Percentiles rank a stretch among this genome's conserved stretches.
phyloP scores from a whole-genome alignment of 2,888 invertebrate genomes.

The Caenorhabditis japonica region DNA sequence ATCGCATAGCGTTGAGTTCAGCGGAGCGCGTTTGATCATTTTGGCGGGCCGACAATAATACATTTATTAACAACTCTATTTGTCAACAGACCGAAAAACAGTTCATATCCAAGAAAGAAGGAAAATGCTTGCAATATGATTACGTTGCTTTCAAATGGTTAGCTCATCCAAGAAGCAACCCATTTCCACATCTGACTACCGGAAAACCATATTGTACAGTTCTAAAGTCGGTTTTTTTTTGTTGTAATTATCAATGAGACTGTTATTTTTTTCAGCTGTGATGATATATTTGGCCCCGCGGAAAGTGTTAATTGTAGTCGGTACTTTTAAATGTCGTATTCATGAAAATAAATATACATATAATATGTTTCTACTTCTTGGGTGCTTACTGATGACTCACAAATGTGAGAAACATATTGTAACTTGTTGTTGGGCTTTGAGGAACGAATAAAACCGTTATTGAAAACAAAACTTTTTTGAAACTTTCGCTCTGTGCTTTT shows the following conservation, averaged over 20 bases:
- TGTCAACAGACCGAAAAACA: constrained; percentile 23
- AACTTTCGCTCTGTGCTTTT: no score
- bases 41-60: no score
- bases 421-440: no score
- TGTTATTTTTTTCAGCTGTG: constrained; percentile 30
- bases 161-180: background rate
- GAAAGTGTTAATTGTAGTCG: constrained; percentile 19
- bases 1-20: no score
- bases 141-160: constrained; percentile 22
- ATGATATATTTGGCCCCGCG: constrained; percentile 15
- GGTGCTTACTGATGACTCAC: no score
- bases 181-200: constrained; percentile 22
- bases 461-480: no score
- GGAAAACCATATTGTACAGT: constrained; percentile 19
- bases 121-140: constrained; percentile 21
- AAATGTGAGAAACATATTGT: no score
- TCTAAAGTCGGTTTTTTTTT: constrained; percentile 3
- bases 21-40: no score
- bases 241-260: background rate
- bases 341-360: no score
- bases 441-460: no score
- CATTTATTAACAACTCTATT: background rate
- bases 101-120: background rate
- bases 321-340: background rate
- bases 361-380: no score